Conservation (phyloP, 2,888 invertebrate genomes). For the Cerceris rybyensis region DNA sequence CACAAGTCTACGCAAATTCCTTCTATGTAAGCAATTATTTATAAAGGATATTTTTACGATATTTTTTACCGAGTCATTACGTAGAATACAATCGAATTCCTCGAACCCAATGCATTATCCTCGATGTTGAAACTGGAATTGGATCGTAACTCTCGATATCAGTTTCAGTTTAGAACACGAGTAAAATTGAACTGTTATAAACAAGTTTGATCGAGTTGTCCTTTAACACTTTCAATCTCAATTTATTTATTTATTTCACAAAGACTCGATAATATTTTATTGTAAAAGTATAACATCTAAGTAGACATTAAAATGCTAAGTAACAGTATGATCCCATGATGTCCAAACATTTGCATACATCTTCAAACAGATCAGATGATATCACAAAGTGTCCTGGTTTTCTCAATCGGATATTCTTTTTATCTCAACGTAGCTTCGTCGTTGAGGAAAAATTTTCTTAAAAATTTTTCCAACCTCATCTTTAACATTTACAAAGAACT, state of each 20-base stretch:
- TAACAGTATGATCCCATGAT: no score
- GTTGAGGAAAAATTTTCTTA: no score
- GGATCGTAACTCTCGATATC: constrained; percentile 9
- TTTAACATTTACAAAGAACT: no score
- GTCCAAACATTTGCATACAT: no score
- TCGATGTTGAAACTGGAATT: neutral
- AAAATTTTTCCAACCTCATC: no score
- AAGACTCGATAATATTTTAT: no score
- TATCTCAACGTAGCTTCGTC: no score
- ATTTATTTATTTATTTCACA: neutral
- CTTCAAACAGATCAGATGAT: no score
- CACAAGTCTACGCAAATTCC: constrained; percentile 33
- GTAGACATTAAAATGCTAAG: no score
- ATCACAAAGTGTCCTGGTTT: no score
- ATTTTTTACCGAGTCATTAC: constrained; percentile 19
- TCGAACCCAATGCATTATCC: neutral
- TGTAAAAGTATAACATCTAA: no score
- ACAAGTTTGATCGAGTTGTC: neutral
- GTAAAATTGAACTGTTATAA: neutral
- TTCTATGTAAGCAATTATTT: constrained; percentile 27
- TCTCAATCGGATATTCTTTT: no score
- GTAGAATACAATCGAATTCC: neutral
- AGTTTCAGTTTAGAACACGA: neutral
- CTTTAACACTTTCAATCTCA: neutral
- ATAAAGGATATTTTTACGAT: constrained; percentile 34